A percentile compares a stretch with the other conserved stretches of the same genome.
Conservation (phyloP, 2,797 vertebrate genomes). For the Graptemys geographica region DNA sequence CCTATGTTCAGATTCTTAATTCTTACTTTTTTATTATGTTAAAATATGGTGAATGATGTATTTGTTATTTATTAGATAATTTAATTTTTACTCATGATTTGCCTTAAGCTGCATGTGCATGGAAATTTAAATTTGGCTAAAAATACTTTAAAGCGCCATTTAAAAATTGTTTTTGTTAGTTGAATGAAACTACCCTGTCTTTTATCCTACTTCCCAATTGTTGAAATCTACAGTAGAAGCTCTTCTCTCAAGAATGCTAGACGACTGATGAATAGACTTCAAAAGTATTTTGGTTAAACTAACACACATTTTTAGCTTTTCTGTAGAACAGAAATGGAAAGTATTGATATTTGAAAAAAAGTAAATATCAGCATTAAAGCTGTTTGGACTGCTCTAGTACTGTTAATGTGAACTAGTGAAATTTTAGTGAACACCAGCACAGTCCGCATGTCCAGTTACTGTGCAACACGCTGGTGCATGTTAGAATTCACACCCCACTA, state of each 20-base stretch:
- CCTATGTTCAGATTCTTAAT: background rate
- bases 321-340: constrained; percentile 18
- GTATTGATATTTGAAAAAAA: background rate
- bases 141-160: background rate
- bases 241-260: background rate
- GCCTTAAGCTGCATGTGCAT: background rate
- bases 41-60: background rate
- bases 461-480: background rate
- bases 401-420: background rate
- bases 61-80: background rate
- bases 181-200: background rate
- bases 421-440: background rate
- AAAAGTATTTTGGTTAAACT: background rate
- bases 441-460: background rate
- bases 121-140: constrained; percentile 32
- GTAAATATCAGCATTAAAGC: background rate
- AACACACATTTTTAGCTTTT: background rate
- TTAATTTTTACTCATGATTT: background rate
- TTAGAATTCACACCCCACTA: background rate
- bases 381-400: background rate
- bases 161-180: background rate
- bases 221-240: background rate
- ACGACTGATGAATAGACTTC: background rate
- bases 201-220: background rate
- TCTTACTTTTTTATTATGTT: background rate